phyloP scores from a whole-genome alignment of 2,888 invertebrate genomes.

The Caenorhabditis sp. region DNA sequence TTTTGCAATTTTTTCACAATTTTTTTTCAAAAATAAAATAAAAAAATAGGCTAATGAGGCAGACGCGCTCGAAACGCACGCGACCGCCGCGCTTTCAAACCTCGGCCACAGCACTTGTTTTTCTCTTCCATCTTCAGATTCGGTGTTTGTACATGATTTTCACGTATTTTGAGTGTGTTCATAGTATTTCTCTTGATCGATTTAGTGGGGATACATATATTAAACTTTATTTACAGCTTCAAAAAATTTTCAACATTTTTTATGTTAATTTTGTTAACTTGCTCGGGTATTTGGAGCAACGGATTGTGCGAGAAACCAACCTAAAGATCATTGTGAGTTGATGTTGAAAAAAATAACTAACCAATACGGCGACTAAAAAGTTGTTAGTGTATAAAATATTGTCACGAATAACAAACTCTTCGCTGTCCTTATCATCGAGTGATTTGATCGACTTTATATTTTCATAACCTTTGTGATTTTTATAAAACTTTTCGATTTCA shows the following conservation, averaged over 20 bases:
- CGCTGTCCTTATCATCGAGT: not conserved
- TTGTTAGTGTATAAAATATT: not conserved
- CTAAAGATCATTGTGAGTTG: too few species aligned
- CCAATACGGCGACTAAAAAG: not conserved
- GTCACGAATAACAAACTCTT: not conserved
- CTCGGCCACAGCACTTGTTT: not conserved
- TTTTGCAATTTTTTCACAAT: not conserved
- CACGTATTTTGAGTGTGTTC: not conserved
- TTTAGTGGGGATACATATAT: not conserved
- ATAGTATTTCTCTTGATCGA: not conserved
- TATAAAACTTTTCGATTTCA: not conserved
- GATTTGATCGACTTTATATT: not conserved
- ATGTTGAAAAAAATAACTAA: too few species aligned
- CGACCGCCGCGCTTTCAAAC: not conserved
- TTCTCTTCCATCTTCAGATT: not conserved
- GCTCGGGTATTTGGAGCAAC: not conserved
- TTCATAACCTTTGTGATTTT: not conserved
- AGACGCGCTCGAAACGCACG: conserved; percentile 29
- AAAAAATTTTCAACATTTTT: not conserved
- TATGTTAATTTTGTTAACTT: not conserved
- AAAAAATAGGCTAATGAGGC: conserved; percentile 7
- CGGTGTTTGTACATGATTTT: not conserved
- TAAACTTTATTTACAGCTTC: not conserved
- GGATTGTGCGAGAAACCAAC: not conserved
- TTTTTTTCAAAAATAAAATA: not conserved